Evolutionary conservation across 64 coral and sea anemone species (phyloP), one percentile per base, ranked within the genome.

Genomic region (Dendronephthya gigantea): DNA sequence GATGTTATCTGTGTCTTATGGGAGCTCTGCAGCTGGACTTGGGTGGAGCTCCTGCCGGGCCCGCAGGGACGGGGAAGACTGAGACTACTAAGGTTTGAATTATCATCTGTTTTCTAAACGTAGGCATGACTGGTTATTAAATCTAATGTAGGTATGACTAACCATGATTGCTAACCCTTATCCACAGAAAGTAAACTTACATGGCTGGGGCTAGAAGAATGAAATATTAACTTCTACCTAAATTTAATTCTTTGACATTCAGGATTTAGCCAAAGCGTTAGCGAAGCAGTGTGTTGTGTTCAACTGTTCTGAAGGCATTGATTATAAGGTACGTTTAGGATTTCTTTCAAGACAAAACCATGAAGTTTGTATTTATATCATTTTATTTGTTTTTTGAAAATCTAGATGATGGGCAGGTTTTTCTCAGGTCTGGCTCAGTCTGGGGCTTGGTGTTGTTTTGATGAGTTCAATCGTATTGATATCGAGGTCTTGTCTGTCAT

Each of bases 201-300:
- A n/a, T n/a, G n/a, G n/a, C n/a, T n/a, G n/a, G n/a, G n/a, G n/a
- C n/a, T n/a, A n/a, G n/a, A n/a, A n/a, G n/a, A n/a, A n/a, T n/a
- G n/a, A n/a, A n/a, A n/a, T n/a, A n/a, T n/a, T n/a, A n/a, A 2
- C 72, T 34, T n/a, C 17, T 6, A 23, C 25, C 4, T 62, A 62
- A 62, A 23, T 0, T 22, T 19, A 62, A 62, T 62, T 0, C 55
- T 62, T 19, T n/a, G 7, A 1, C 25, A 23, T 62, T 62, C 25
- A 62, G 92, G 95, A 98, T 83, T 92, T 98, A 56, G 95, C 95
- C 16, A 98, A 98, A 89, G 95, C 95, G 1, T 88, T 98, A 0
- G 95, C 95, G 7, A 98, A 98, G 35, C 95, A 98, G 59, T 98
- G 95, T 35, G 95, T 98, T 12, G 95, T 98, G n/a, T 98, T 98